These are phyloP conservation scores for Drosophila lini DNA, from an alignment of 1,140 invertebrate genomes.

Conservation along the genomic window DNA sequence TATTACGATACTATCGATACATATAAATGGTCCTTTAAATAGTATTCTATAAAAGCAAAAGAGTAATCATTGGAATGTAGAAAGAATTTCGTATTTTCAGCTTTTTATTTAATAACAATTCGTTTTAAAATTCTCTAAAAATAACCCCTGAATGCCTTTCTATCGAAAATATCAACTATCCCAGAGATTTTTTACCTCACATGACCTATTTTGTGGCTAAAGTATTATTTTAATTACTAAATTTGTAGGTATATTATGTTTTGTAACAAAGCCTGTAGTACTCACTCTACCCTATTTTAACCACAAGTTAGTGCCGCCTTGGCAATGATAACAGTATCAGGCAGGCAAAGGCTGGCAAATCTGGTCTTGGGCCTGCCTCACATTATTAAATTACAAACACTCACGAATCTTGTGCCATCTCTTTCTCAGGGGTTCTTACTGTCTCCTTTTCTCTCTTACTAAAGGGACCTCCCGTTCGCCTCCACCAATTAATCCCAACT, in stretches of 20 bases:
- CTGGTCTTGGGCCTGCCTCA: conserved; percentile 54
- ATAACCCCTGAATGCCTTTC: too few species aligned
- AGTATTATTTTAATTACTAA: background rate
- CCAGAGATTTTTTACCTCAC: background rate
- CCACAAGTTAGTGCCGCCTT: conserved; percentile 36
- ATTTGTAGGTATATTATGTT: background rate
- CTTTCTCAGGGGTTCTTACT: background rate
- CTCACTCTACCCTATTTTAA: background rate
- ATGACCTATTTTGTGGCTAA: background rate
- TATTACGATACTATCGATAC: background rate
- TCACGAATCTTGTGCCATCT: conserved; percentile 45
- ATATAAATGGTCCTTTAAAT: background rate
- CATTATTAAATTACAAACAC: conserved; percentile 80
- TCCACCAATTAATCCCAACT: conserved; percentile 80
- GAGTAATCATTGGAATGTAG: too few species aligned
- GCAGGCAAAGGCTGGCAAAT: conserved; percentile 18
- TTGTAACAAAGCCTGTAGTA: background rate
- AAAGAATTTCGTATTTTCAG: too few species aligned
- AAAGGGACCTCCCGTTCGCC: conserved; percentile 32
- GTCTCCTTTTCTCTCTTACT: background rate
- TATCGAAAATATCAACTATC: background rate
- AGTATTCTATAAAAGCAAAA: too few species aligned
- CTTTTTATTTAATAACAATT: too few species aligned
- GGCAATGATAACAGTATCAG: conserved; percentile 63
- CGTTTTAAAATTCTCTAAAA: too few species aligned